Percentiles rank a stretch among this genome's conserved stretches.
These are phyloP conservation scores for Gymnarchus niloticus DNA, from an alignment of 2,113 vertebrate genomes.

Conservation along the genomic window DNA sequence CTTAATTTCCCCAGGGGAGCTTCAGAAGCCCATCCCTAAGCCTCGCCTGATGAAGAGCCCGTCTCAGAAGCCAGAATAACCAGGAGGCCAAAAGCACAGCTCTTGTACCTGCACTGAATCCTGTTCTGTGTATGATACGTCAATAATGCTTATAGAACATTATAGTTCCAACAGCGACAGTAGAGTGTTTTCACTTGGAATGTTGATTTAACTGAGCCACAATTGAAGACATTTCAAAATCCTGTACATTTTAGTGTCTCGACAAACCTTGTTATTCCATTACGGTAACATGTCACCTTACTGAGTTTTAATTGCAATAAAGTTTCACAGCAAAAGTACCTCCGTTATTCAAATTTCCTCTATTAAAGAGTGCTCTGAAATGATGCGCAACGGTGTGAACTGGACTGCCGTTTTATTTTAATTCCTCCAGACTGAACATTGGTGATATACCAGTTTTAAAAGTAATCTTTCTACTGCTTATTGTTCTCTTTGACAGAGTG, in stretches of 20 bases:
- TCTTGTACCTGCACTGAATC: not conserved
- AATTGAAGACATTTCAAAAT: no score
- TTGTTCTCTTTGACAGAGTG: no score
- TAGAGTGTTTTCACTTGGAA: not conserved
- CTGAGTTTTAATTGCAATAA: not conserved
- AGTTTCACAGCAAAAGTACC: not conserved
- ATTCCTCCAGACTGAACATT: no score
- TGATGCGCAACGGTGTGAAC: no score
- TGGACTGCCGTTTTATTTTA: no score
- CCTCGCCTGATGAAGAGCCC: conserved; percentile 47
- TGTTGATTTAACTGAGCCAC: not conserved
- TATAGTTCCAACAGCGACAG: not conserved
- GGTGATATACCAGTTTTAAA: no score
- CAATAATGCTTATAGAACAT: not conserved
- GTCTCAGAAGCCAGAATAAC: conserved; percentile 54
- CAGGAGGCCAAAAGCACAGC: not conserved
- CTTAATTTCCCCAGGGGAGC: conserved; percentile 40
- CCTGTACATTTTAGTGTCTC: no score
- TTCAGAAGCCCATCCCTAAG: conserved; percentile 36
- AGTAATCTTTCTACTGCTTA: no score
- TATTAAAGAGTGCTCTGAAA: no score
- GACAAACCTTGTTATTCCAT: no score
- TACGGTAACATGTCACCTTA: not conserved
- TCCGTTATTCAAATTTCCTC: not conserved
- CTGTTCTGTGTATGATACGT: not conserved